Evolutionary conservation across 2,113 vertebrate genomes (phyloP), one percentile per base, ranked within the genome.

Genomic region (Trematocara zebra): DNA sequence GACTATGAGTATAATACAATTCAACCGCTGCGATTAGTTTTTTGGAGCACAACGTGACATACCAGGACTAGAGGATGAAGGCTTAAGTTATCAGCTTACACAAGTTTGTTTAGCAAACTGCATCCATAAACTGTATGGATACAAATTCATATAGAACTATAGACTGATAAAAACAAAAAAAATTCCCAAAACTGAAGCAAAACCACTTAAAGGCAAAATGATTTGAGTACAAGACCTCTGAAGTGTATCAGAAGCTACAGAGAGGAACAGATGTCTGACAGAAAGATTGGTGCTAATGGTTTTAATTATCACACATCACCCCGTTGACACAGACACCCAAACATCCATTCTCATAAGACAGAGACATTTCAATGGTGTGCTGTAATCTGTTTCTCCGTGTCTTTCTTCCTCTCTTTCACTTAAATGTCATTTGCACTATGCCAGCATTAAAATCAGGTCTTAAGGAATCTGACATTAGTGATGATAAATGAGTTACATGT

Each of bases 401-500:
- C 37, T 79, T 23, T 42, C 20, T 57, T 37, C 11, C 47, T 20
- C 40, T 74, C 83, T 78, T 83, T 42, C 78, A 52, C 61, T n/a
- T 11, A 59, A 80, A 67, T 53, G 90, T 93, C 83, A 89, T 90
- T 93, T 89, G 87, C 51, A 86, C 87, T 74, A 76, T 92, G 93
- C 94, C 94, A 95, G 93, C 93, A 91, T 92, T 91, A 89, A 94
- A 94, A 91, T 92, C 90, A 54, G 23, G 76, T 93, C 91, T 92
- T 94, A 92, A 90, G 87, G 86, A 95, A 92, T 89, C 85, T 91
- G 93, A 94, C 93, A 89, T 95, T 91, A 92, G 92, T 83, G 78
- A 95, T 95, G 95, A 96, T 96, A 83, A 95, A 95, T 94, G 95
- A 90, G 90, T 90, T 91, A 90, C 94, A 90, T 74, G 93, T 93